Evolutionary conservation across 1,140 invertebrate genomes (phyloP), one percentile per base, ranked within the genome.

Genomic region (Lethocerus indicus): DNA sequence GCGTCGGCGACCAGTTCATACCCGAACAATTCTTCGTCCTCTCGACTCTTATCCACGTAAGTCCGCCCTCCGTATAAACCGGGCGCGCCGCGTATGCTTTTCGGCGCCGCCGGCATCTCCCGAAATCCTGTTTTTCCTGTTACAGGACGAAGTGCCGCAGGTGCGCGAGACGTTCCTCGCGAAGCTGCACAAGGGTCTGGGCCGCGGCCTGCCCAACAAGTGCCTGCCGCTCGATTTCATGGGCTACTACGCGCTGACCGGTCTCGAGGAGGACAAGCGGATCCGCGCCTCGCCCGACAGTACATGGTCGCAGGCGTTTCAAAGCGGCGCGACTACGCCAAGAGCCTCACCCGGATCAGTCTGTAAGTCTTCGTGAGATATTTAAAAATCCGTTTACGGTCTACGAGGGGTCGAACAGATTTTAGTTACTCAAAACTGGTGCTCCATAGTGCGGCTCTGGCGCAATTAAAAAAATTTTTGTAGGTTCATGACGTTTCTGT

Each of bases 171-270:
- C 78, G 29, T 96, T 98, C 67, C 78, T 87, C 6, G 69, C 73
- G 7, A 97, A 97, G 69, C 66, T 97, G 39, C 88, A 96, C 63
- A 94, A 94, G 72, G 88, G 88, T 42, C 67, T 86, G 24, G 69
- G 76, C 6, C 72, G 79, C 64, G 83, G 84, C 55, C 78, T 90
- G 56, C 84, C 85, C 20, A 81, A 85, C 56, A 86, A 86, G 64
- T 89, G 86, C 63, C 70, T 98, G 41, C 92, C 92, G 2, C 65
- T 96, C 45, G 90, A 96, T 67, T 98, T 96, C 67, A 94, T 98
- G 89, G 89, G 89, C 25, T 87, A 90, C 63, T 93, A 95, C 66
- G 83, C 81, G 9, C 67, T 96, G 23, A 85, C 65, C 49, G 75
- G 88, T 9, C 76, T 83, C 53, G 91, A 95, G 67, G 74, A 79